Conservation (phyloP, 1,140 invertebrate genomes). For the Calosoma granatense region DNA sequence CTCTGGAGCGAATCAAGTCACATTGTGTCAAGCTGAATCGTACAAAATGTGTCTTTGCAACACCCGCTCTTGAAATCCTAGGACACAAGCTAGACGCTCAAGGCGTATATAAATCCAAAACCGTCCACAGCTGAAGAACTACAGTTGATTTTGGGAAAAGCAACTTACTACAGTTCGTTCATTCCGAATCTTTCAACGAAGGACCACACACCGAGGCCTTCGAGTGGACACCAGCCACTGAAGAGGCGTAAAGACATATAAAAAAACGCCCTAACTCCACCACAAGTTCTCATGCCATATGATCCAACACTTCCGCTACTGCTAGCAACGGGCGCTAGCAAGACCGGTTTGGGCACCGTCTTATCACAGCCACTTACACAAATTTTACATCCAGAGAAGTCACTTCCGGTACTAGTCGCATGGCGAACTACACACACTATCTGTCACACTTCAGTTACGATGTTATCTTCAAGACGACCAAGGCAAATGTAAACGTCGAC, state of each 20-base stretch:
- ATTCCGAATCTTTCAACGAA: conserved; percentile 11
- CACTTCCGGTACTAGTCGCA: conserved; percentile 18
- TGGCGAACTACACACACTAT: conserved; percentile 25
- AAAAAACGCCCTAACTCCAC: conserved; percentile 16
- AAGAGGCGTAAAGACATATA: conserved; percentile 13
- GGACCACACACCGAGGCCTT: too few species aligned
- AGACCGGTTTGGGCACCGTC: conserved; percentile 16
- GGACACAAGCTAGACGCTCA: conserved; percentile 22
- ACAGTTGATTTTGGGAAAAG: conserved; percentile 15
- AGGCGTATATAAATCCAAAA: conserved; percentile 26
- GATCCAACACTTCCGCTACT: conserved; percentile 28
- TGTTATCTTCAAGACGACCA: conserved; percentile 16
- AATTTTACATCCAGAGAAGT: conserved; percentile 22
- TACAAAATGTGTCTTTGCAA: conserved; percentile 25
- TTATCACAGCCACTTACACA: conserved; percentile 32
- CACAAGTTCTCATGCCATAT: conserved; percentile 29
- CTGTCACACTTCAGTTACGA: conserved; percentile 20
- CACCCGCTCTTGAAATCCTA: conserved; percentile 19
- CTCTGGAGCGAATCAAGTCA: conserved; percentile 9
- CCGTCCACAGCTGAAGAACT: conserved; percentile 13
- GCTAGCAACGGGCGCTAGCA: conserved; percentile 25
- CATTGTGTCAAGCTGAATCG: conserved; percentile 16
- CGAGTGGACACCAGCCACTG: conserved; percentile 14
- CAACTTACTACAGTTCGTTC: conserved; percentile 10
- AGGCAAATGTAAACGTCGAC: conserved; percentile 19